Percentiles rank a stretch among this genome's conserved stretches.
These are phyloP conservation scores for Pogonus chalceus DNA, from an alignment of 1,140 invertebrate species.

Conservation along the genomic window DNA sequence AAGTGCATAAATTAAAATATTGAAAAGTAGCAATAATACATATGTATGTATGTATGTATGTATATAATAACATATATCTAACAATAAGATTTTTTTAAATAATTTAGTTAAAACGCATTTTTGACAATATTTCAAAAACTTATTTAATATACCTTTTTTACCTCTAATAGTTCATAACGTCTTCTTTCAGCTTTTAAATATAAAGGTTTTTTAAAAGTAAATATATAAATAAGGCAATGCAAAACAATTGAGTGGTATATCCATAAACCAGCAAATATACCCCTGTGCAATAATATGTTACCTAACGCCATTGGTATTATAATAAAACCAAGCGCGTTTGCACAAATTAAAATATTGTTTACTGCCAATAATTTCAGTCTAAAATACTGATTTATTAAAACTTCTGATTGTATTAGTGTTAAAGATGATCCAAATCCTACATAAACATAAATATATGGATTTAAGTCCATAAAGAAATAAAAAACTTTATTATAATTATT, in stretches of 20 bases:
- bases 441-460: no score
- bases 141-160: conserved; percentile 5
- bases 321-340: not conserved
- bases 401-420: not conserved
- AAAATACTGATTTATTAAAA: conserved; percentile 10
- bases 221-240: not conserved
- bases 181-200: not conserved
- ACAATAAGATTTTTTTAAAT: no score
- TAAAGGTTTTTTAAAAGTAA: conserved; percentile 11
- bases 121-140: no score
- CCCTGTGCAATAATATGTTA: not conserved
- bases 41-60: no score
- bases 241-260: not conserved
- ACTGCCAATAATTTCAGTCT: not conserved
- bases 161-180: conserved; percentile 30
- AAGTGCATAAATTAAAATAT: no score
- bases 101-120: no score
- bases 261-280: not conserved
- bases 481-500: no score
- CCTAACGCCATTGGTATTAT: not conserved
- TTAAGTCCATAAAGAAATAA: no score
- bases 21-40: no score
- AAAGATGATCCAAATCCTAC: conserved; percentile 3
- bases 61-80: no score
- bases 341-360: not conserved